Evolutionary conservation across 2,113 vertebrate species (phyloP), one percentile per base, ranked within the genome.

Genomic region (Harpagus bidentatus): DNA sequence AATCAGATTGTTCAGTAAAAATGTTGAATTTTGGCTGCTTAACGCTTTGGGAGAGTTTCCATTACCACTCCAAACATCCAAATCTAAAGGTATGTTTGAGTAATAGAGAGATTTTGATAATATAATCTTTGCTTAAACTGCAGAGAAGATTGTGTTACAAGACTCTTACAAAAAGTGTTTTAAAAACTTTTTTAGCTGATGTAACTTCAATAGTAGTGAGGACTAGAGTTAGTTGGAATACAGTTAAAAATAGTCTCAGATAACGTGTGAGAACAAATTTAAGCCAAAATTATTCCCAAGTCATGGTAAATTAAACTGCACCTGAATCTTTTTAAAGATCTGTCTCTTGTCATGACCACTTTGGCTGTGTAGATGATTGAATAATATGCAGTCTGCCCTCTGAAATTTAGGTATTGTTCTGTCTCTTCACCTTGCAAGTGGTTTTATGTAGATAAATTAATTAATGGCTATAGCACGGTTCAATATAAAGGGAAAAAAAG

Each of bases 1-100:
- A 53, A 91, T 98, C 70, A 93, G 59, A 79, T 58, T 71, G 25
- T 98, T 98, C 74, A 97, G 97, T 91, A 97, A 98, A 97, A 98
- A 97, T 25, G 22, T 97, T 67, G 95, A 97, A 81, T 20, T 85
- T 52, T 98, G 97, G 97, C 90, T 98, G 32, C 84, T 98, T 78
- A 93, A 70, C 47, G 96, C 97, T n/a, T 74, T 98, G 96, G 74
- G 82, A 87, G 92, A 67, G 8, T 96, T 97, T 73, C 98, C 98
- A 26, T 28, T 95, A 45, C 36, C 11, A 3, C 84, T 98, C 15
- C 97, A 95, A 93, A 82, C 85, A 79, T 97, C 94, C 55, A 98
- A 97, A 90, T 95, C 86, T 74, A 83, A 95, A 97, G 98, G 97
- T 98, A 94, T n/a, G 93, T 84, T 78, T 82, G 22, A 52, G 14